Evolutionary conservation across 2,113 vertebrate genomes (phyloP).

Genomic region (Tinamus guttatus): DNA sequence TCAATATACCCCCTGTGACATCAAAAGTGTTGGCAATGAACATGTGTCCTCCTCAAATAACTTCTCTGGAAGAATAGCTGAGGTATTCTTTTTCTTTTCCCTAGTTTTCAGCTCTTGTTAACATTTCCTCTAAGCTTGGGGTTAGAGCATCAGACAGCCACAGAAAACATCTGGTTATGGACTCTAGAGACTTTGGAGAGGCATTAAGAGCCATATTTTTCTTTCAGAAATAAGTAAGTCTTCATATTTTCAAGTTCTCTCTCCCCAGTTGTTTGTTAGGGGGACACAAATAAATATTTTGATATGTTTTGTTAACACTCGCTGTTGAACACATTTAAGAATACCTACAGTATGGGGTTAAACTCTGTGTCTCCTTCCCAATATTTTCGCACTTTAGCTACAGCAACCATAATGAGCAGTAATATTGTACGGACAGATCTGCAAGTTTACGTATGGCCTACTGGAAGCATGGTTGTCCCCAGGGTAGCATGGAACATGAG

Average conservation of each 20-base stretch:
- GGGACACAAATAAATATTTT: neutral
- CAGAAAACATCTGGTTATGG: neutral
- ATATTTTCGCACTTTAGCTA: neutral
- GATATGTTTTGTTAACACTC: neutral
- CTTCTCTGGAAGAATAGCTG: neutral
- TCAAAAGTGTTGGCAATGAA: neutral
- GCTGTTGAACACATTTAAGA: neutral
- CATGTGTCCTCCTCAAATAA: neutral
- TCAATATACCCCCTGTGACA: neutral
- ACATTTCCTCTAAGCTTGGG: neutral
- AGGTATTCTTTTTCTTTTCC: neutral
- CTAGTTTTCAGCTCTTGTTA: neutral
- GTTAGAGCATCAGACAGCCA: neutral
- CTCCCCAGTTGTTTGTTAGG: neutral
- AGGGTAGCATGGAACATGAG: neutral
- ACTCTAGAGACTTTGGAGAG: neutral
- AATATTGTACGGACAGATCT: neutral
- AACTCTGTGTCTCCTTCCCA: neutral
- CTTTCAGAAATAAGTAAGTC: accelerated
- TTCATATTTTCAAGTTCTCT: neutral
- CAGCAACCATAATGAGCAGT: neutral
- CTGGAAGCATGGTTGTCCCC: neutral
- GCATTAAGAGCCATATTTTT: neutral
- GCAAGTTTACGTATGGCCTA: neutral
- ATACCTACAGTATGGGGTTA: neutral